Evolutionary conservation across 2,797 vertebrate genomes (phyloP).

Genomic region (Aulostomus chinensis): DNA sequence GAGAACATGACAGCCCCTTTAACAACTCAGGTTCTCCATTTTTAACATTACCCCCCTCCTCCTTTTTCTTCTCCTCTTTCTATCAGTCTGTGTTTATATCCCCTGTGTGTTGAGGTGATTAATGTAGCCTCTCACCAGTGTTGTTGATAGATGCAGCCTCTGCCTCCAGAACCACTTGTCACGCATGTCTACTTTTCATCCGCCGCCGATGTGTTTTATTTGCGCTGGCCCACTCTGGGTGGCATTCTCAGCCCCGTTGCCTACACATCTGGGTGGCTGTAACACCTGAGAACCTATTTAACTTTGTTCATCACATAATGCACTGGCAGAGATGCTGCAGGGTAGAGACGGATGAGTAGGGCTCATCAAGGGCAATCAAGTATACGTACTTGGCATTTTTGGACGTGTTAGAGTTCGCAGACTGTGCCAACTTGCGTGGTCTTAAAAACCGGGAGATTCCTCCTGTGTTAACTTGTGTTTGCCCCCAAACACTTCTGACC

Average conservation of each 20-base stretch:
- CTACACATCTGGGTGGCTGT: slow-evolving; percentile 7
- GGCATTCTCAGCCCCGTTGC: background rate
- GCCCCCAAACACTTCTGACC: too few species aligned
- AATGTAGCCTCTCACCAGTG: slow-evolving; percentile 4
- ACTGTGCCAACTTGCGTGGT: too few species aligned
- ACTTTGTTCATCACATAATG: slow-evolving; percentile 11
- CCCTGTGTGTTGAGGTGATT: slow-evolving; percentile 22
- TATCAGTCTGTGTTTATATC: background rate
- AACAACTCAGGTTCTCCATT: background rate
- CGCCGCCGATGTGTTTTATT: background rate
- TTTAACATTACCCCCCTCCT: background rate
- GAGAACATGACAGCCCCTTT: slow-evolving; percentile 16
- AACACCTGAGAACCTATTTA: slow-evolving; percentile 13
- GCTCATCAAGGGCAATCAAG: too few species aligned
- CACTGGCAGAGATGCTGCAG: slow-evolving; percentile 1
- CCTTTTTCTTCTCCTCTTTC: background rate
- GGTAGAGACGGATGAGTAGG: too few species aligned
- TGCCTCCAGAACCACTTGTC: background rate
- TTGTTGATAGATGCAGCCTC: slow-evolving; percentile 22
- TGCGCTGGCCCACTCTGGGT: background rate
- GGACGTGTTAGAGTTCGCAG: too few species aligned
- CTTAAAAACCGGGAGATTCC: too few species aligned
- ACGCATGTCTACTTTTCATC: background rate
- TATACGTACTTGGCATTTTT: too few species aligned
- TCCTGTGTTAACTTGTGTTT: too few species aligned